Evolutionary conservation across 2,113 vertebrate genomes (phyloP).

Genomic region (Mesembrinibis cayennensis): DNA sequence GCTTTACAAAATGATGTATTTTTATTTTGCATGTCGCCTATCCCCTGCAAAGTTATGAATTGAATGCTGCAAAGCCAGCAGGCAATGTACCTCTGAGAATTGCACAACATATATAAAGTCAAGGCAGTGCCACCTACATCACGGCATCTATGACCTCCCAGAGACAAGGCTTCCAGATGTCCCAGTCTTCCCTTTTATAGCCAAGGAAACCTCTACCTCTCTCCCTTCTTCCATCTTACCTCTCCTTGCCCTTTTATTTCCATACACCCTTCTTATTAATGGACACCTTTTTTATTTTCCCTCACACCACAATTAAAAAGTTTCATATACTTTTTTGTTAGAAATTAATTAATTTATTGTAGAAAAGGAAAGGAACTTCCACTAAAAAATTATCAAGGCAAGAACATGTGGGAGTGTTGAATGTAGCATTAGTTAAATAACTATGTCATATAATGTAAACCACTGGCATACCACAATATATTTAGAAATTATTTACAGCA

Average conservation of each 20-base stretch:
- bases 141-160: not conserved
- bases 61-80: rapidly evolving
- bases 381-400: not conserved
- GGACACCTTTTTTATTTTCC: not conserved
- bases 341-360: not conserved
- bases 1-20: not conserved
- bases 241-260: not conserved
- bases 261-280: not conserved
- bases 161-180: not conserved
- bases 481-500: not conserved
- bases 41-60: not conserved
- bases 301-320: not conserved
- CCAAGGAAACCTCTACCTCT: not conserved
- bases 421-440: not conserved
- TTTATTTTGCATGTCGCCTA: not conserved
- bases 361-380: not conserved
- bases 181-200: not conserved
- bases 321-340: not conserved
- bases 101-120: not conserved
- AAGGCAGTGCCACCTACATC: not conserved
- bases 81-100: not conserved
- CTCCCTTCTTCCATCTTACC: not conserved
- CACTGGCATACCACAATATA: not conserved
- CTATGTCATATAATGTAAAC: not conserved
- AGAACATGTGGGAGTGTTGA: not conserved